phyloP scores from a whole-genome alignment of 1,140 invertebrate species.

The Eueides isabella region DNA sequence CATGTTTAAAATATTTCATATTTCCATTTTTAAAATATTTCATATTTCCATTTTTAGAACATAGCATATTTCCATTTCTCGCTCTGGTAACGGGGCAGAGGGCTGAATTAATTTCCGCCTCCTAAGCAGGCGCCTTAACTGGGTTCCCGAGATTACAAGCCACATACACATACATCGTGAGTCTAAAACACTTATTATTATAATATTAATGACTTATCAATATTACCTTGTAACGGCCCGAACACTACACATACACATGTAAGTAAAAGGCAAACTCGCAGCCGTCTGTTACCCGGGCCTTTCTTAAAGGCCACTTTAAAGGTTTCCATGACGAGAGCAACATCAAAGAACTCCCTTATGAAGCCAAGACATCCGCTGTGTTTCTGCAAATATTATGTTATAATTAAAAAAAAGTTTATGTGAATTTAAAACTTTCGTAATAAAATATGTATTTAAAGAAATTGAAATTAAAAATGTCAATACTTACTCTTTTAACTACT shows the following conservation, averaged over 20 bases:
- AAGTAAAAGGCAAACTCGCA: conserved; percentile 88
- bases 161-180: too few species aligned
- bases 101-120: too few species aligned
- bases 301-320: conserved; percentile 89
- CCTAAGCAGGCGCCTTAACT: too few species aligned
- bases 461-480: neutral
- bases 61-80: too few species aligned
- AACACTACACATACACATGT: conserved; percentile 90
- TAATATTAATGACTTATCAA: neutral
- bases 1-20: too few species aligned
- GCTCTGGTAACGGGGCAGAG: too few species aligned
- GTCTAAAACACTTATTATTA: too few species aligned
- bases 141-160: too few species aligned
- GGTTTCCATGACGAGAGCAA: conserved; percentile 87
- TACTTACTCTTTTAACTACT: conserved; percentile 43
- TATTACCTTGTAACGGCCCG: conserved; percentile 89
- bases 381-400: conserved; percentile 44
- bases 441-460: neutral
- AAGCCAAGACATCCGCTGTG: conserved; percentile 45
- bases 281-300: conserved; percentile 86
- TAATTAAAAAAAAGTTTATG: neutral
- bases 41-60: too few species aligned
- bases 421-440: neutral
- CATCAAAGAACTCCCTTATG: conserved; percentile 87
- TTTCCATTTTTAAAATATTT: too few species aligned